Evolutionary conservation across 1,140 invertebrate genomes (phyloP).

Genomic region (Trinorchestia longiramus): DNA sequence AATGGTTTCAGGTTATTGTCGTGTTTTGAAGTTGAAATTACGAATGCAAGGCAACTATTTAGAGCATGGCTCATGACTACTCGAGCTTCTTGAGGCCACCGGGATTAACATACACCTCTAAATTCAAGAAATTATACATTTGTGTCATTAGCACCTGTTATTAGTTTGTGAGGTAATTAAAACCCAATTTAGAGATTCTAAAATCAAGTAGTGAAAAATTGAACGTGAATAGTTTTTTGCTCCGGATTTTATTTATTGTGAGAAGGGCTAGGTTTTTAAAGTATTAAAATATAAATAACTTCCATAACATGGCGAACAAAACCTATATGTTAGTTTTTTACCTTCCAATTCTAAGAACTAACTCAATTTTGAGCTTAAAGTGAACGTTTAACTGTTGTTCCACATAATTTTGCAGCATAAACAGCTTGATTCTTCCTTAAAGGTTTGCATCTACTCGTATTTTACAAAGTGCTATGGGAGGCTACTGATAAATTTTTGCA

Average conservation of each 20-base stretch:
- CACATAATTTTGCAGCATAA: too few species aligned
- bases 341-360: not conserved
- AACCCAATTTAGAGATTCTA: not conserved
- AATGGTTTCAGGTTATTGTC: not conserved
- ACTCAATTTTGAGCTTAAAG: too few species aligned
- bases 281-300: not conserved
- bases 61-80: not conserved
- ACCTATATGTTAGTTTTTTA: not conserved
- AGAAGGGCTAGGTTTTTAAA: not conserved
- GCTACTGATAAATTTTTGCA: too few species aligned
- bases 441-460: too few species aligned
- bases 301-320: not conserved
- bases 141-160: not conserved
- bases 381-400: too few species aligned
- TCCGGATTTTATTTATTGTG: not conserved
- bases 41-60: not conserved
- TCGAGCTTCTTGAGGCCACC: not conserved
- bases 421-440: too few species aligned
- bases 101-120: not conserved
- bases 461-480: too few species aligned
- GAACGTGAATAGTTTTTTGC: not conserved
- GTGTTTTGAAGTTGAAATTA: not conserved
- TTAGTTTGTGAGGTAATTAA: not conserved
- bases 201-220: not conserved
- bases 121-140: not conserved